Evolutionary conservation across 2,113 vertebrate genomes (phyloP).

Genomic region (Galbula dea): DNA sequence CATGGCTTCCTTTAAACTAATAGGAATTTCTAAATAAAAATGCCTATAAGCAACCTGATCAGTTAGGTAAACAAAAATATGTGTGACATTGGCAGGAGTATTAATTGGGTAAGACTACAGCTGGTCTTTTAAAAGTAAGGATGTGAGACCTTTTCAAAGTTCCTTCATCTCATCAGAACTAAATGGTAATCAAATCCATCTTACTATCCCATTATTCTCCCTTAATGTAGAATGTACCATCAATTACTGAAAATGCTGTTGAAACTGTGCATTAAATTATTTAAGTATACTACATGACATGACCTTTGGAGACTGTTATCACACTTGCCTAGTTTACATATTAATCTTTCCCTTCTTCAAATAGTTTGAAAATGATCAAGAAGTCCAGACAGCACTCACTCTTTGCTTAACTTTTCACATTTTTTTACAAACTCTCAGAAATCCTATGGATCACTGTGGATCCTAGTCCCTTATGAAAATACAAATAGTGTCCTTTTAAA

Average conservation of each 20-base stretch:
- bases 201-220: not conserved
- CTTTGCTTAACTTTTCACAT: not conserved
- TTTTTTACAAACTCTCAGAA: not conserved
- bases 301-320: not conserved
- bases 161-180: conserved; percentile 27
- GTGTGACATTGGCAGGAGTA: not conserved
- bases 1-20: not conserved
- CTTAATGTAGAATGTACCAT: not conserved
- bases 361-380: not conserved
- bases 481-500: not conserved
- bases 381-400: not conserved
- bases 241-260: not conserved
- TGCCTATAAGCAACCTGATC: not conserved
- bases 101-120: conserved; percentile 27
- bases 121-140: conserved; percentile 23
- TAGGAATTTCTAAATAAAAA: not conserved
- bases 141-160: conserved; percentile 1
- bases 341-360: not conserved
- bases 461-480: not conserved
- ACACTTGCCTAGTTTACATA: not conserved
- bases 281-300: not conserved
- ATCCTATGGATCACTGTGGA: not conserved
- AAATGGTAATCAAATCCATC: conserved; percentile 29
- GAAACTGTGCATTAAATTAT: not conserved
- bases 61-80: not conserved